These are phyloP conservation scores for Cephus runcator DNA, from an alignment of 2,888 invertebrate genomes.

Conservation along the genomic window DNA sequence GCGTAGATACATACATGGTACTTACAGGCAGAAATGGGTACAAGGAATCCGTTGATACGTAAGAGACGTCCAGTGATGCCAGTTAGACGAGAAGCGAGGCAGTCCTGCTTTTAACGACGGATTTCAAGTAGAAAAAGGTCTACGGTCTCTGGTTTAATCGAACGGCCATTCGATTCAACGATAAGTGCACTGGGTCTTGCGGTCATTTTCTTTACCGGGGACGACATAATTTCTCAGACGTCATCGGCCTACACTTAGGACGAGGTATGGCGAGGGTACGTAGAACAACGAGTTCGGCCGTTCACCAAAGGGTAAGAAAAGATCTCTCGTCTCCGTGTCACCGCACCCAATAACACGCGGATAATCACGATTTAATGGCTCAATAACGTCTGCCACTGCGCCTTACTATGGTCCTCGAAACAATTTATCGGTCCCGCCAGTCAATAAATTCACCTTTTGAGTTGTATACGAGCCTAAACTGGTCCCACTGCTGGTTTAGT, in stretches of 20 bases:
- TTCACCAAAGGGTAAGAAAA: slow-evolving; percentile 21
- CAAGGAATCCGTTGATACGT: background rate
- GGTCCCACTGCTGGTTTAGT: slow-evolving; percentile 21
- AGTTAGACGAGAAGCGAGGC: background rate
- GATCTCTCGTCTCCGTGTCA: slow-evolving; percentile 45
- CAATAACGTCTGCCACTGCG: slow-evolving; percentile 54
- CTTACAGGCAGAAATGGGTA: background rate
- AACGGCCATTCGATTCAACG: background rate
- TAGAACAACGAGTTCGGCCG: background rate
- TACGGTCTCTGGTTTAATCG: background rate
- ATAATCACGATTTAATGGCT: slow-evolving; percentile 62
- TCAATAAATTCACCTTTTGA: slow-evolving; percentile 58
- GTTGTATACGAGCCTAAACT: slow-evolving; percentile 33
- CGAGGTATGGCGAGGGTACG: background rate
- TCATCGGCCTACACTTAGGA: background rate
- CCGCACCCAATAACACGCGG: slow-evolving; percentile 54
- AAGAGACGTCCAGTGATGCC: background rate
- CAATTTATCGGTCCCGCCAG: slow-evolving; percentile 56
- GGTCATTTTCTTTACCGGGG: background rate
- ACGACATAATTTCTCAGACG: background rate
- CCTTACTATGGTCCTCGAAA: slow-evolving; percentile 45
- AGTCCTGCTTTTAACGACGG: background rate
- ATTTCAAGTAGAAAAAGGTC: background rate
- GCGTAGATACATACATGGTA: background rate
- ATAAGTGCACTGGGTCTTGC: background rate